Evolutionary conservation across 2,797 vertebrate genomes (phyloP), one percentile per base, ranked within the genome.

Genomic region (Lycodopsis pacificus): DNA sequence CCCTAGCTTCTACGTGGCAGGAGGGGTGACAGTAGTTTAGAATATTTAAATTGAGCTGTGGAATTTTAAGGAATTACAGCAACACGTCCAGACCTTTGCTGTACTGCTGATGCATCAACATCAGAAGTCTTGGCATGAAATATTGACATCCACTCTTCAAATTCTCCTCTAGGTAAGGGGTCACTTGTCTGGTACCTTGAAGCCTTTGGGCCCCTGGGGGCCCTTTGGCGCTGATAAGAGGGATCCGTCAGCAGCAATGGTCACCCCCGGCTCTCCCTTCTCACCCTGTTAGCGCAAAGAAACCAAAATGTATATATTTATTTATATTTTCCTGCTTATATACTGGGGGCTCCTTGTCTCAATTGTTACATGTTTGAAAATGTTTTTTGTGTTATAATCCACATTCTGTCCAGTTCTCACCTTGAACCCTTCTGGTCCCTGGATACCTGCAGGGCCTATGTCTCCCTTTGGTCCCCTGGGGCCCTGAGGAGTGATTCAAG

Each of bases 401-500:
- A 61, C 3, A 42, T 34, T 54, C 9, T 42, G 11, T 1, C 3
- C 22, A 13, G 8, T 63, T 76, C 80, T 92, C 92, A 97, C 97
- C 95, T 96, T 97, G 2, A 94, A 80, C 81, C 97, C 97, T 86
- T 94, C 77, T 9, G 91, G 90, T 65, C 97, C 97, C 44, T 91
- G 93, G 22, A 87, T 63, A 62, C 97, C 98, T 84, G 89, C 79
- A 65, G 92, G 81, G 0, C 98, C 97, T 1, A 74, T 61, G 67
- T 97, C 96, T 80, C 98, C 98, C 84, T 98, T 98, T 1, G 95
- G 96, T 95, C 97, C 97, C 67, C 66, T 94, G 10, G 96, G 97
- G 12, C 97, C 98, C 98, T 99, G 73, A 4, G 10, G 42, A 71
- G 5, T 13, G 20, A 83, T 20, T 4, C 54, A 58, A 66, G 0